phyloP scores from a whole-genome alignment of 2,797 vertebrate species.

The Falco concolor region DNA sequence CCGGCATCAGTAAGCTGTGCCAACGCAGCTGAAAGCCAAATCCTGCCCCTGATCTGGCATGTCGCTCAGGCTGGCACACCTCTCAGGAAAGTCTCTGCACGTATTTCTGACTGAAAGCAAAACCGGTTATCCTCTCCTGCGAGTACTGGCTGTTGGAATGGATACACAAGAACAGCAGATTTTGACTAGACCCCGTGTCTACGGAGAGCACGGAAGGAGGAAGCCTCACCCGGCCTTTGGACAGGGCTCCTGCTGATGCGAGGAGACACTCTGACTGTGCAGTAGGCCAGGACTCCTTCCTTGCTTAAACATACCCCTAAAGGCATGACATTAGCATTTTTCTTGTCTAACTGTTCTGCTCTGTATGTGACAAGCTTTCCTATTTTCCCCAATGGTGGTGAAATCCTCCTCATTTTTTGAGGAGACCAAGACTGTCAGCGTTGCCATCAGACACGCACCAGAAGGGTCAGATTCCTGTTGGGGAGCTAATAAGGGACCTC shows the following conservation, averaged over 20 bases:
- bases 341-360: neutral
- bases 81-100: neutral
- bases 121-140: neutral
- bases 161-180: accelerated
- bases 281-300: neutral
- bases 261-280: neutral
- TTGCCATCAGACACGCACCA: neutral
- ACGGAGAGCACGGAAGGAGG: neutral
- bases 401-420: neutral
- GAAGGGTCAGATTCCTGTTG: neutral
- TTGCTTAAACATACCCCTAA: neutral
- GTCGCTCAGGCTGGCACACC: neutral
- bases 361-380: neutral
- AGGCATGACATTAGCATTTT: neutral
- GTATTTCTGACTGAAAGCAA: neutral
- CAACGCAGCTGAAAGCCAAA: neutral
- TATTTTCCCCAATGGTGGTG: neutral
- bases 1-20: neutral
- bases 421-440: neutral
- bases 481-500: neutral
- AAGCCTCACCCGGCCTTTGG: neutral
- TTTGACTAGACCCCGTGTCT: neutral
- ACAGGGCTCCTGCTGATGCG: neutral
- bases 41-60: neutral
- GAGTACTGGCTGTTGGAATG: neutral